A percentile compares a stretch with the other conserved stretches of the same genome.
Evolutionary conservation across 2,113 vertebrate species (phyloP).

Genomic region (Bombycilla garrulus): DNA sequence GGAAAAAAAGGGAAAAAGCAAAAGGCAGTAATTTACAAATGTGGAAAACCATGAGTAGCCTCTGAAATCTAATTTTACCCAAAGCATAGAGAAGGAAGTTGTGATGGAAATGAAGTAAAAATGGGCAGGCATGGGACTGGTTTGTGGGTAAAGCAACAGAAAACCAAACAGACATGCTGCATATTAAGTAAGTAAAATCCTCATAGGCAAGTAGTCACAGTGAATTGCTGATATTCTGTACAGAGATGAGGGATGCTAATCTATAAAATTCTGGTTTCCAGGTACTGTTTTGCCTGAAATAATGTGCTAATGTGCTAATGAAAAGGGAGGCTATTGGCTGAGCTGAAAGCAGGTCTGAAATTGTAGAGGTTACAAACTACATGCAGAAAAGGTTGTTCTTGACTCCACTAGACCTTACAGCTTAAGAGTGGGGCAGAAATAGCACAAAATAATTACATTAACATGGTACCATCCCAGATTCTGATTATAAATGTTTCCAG

Average conservation of each 20-base stretch:
- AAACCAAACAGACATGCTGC: neutral
- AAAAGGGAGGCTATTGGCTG: neutral
- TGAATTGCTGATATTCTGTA: neutral
- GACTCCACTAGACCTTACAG: neutral
- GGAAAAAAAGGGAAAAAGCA: neutral
- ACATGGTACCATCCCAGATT: neutral
- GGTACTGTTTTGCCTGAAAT: neutral
- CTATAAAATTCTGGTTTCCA: neutral
- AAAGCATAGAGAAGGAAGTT: neutral
- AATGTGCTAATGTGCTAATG: neutral
- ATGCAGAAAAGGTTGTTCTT: neutral
- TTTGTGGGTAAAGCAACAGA: neutral
- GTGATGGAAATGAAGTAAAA: neutral
- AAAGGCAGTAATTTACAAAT: neutral
- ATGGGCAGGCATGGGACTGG: neutral
- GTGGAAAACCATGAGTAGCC: neutral
- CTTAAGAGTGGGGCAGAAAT: neutral
- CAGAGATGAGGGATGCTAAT: neutral
- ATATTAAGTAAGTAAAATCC: neutral
- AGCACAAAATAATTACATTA: neutral
- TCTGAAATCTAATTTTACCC: conserved; percentile 7
- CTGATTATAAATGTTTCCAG: neutral
- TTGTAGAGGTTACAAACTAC: neutral
- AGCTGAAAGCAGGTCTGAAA: neutral
- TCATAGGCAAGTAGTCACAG: neutral